These are phyloP conservation scores for Parnassius orleans DNA, from an alignment of 2,888 invertebrate genomes.

Conservation along the genomic window DNA sequence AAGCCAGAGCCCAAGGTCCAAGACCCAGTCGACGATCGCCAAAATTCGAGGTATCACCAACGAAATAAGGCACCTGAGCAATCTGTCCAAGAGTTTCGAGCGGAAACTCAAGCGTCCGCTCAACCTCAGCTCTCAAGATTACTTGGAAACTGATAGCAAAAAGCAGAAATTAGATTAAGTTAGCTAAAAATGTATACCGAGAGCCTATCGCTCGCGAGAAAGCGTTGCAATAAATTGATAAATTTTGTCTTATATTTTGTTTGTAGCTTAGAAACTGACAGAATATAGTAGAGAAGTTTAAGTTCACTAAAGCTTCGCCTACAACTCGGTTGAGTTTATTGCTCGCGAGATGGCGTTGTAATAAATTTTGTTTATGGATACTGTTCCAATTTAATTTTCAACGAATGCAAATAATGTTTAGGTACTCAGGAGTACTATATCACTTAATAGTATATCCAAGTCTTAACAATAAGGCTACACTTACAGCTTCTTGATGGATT, in stretches of 20 bases:
- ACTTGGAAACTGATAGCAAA: slow-evolving; percentile 43
- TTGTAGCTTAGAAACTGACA: slow-evolving; percentile 32
- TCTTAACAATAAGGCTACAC: too few species aligned
- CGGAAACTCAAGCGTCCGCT: slow-evolving; percentile 47
- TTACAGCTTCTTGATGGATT: too few species aligned
- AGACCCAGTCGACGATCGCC: slow-evolving; percentile 44
- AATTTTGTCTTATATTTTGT: neutral
- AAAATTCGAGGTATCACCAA: slow-evolving; percentile 59
- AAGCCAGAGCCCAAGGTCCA: slow-evolving; percentile 36
- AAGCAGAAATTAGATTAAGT: slow-evolving; percentile 49
- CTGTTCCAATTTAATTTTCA: too few species aligned
- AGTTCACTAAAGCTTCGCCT: slow-evolving; percentile 25
- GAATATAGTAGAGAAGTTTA: slow-evolving; percentile 52
- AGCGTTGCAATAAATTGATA: slow-evolving; percentile 7
- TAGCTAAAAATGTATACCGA: neutral
- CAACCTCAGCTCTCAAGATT: slow-evolving; percentile 26
- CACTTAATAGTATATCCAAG: too few species aligned
- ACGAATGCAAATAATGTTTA: too few species aligned
- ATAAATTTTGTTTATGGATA: neutral
- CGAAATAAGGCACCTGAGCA: slow-evolving; percentile 53
- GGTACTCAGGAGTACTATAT: too few species aligned
- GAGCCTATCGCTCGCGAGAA: neutral
- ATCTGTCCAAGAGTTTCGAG: slow-evolving; percentile 44
- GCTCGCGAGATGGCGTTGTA: slow-evolving; percentile 7
- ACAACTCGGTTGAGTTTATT: neutral